phyloP scores from a whole-genome alignment of 2,113 vertebrate species.

The Xiphias gladius region DNA sequence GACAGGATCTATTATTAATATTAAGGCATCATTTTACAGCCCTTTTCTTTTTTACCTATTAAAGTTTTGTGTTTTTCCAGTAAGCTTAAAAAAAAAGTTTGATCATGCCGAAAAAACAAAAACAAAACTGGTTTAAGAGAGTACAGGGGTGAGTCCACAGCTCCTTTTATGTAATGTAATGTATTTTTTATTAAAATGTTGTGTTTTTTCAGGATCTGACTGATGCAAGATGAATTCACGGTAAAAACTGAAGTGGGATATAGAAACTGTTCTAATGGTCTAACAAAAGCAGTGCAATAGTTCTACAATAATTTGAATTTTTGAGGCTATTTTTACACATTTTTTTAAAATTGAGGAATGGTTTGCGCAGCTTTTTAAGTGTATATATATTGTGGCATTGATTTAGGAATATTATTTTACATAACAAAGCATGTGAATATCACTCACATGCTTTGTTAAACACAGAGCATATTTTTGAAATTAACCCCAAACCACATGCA shows the following conservation, averaged over 20 bases:
- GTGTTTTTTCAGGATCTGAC: too few species aligned
- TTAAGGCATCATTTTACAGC: constrained; percentile 4
- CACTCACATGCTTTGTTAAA: background rate
- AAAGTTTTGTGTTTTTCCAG: background rate
- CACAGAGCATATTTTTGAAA: constrained; percentile 10
- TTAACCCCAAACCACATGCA: constrained; percentile 53
- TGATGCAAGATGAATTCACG: background rate
- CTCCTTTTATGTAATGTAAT: background rate
- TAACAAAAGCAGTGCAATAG: too few species aligned
- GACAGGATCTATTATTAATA: background rate
- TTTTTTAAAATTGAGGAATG: too few species aligned
- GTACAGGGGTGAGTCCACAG: background rate
- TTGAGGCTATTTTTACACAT: too few species aligned
- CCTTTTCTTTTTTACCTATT: background rate
- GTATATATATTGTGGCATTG: too few species aligned
- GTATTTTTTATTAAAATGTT: too few species aligned
- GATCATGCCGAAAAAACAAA: background rate
- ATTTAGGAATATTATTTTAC: too few species aligned
- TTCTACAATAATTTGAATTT: too few species aligned
- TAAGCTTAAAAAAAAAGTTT: background rate
- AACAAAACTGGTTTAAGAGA: background rate
- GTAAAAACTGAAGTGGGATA: background rate
- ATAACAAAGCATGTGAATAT: background rate
- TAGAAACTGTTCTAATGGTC: background rate
- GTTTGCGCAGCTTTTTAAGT: too few species aligned